Conservation (phyloP, 1,140 invertebrate species). For the Macrostomum lignano region DNA sequence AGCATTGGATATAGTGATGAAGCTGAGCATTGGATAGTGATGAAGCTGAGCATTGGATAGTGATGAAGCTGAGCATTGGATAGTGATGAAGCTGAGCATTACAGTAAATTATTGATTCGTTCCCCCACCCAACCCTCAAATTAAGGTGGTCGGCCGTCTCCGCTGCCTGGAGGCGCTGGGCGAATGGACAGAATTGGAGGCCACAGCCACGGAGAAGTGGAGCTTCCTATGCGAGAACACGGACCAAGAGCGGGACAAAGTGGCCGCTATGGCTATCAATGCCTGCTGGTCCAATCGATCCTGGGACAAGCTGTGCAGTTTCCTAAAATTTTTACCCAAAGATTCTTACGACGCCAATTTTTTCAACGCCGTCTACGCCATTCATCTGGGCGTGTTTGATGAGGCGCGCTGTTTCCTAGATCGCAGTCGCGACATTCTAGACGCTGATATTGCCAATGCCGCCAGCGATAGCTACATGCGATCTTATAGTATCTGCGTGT, state of each 20-base stretch:
- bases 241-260: conserved; percentile 30
- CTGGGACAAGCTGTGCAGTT: conserved; percentile 67
- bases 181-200: conserved; percentile 42
- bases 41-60: too few species aligned
- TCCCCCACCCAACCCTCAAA: too few species aligned
- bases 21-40: too few species aligned
- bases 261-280: conserved; percentile 63
- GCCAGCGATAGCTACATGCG: conserved; percentile 87
- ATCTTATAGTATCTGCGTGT: conserved; percentile 44
- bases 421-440: conserved; percentile 60
- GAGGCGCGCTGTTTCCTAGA: conserved; percentile 43
- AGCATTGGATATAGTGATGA: too few species aligned
- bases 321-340: conserved; percentile 51
- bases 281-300: conserved; percentile 63
- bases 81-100: too few species aligned
- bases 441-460: conserved; percentile 85
- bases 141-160: conserved; percentile 66
- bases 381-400: conserved; percentile 54
- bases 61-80: too few species aligned
- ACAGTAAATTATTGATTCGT: too few species aligned
- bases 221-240: background rate
- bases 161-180: conserved; percentile 79
- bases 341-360: conserved; percentile 75
- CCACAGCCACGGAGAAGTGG: background rate
- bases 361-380: conserved; percentile 66